Evolutionary conservation across 2,888 invertebrate species (phyloP), one percentile per base, ranked within the genome.

Genomic region (Heliconius erato): DNA sequence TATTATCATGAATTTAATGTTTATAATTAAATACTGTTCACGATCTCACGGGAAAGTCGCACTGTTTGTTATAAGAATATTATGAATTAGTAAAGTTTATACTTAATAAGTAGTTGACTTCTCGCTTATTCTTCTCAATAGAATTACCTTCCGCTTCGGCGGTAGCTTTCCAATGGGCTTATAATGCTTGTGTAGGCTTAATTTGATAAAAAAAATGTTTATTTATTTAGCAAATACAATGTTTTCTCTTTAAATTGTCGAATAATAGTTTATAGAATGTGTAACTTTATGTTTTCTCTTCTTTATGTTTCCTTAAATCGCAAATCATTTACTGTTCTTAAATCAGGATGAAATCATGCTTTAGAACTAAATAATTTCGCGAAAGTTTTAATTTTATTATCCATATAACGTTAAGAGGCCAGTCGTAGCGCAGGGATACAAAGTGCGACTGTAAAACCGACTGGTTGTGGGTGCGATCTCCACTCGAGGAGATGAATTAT

Each of bases 51-150:
- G 40, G 40, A 40, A 71, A 72, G 72, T n/a, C n/a, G 26, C 44
- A 44, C 14, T 72, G n/a, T 72, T 28, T 72, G 71, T 71, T n/a
- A 69, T 40, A 71, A 71, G n/a, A 71, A n/a, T 40, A 40, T 69
- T 69, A 72, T 44, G 7, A 26, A 40, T 72, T 26, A 44, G 72
- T n/a, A 26, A 44, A 40, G 44, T 44, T 71, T 26, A 71, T 44
- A 71, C 14, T 71, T 44, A 71, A 40, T 12, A 35, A 40, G 0
- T 12, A 11, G 19, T 11, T n/a, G 40, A n/a, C 35, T 44, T 72
- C 44, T 44, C 26, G 72, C 26, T 72, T n/a, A 44, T n/a, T 44
- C 16, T 72, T 72, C 44, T 72, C 44, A 40, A 72, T 28, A 16
- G 16, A 16, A 67, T 44, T 44, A 19, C 19, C 72, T 49, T 72